Evolutionary conservation across 2,888 invertebrate species (phyloP), one percentile per base, ranked within the genome.

Genomic region (Drosophila hawaiiensis): DNA sequence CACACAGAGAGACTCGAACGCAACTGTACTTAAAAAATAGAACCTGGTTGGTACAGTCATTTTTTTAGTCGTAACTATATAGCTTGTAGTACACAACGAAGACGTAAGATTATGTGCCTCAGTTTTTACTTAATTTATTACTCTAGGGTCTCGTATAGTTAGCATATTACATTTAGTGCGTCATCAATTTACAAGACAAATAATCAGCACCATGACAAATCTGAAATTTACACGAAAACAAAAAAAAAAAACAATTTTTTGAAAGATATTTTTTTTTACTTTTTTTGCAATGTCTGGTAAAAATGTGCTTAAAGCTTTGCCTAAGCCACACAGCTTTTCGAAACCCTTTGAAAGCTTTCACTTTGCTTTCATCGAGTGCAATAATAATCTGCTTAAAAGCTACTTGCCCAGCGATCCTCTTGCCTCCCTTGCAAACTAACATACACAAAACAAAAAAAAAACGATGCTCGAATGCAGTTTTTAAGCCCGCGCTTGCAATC

Each of bases 71-170:
- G 39, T 66, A 56, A 52, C 64, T 67, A 22, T 52, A 61, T 77
- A 80, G 70, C 53, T 50, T 29, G 31, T 74, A 77, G 71, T 63
- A 71, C 52, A 76, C 73, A 75, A 78, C 76, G 84, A 82, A 83
- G 76, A 87, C 83, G 84, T 84, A 83, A 81, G 68, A 78, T 79
- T 72, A 76, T 86, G 87, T 87, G 87, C 87, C 87, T 87, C 87
- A 89, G 89, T 87, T 89, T 82, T 69, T 72, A 72, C 82, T 65
- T 83, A 55, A 72, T 59, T 65, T 63, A 73, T 31, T 66, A 78
- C 70, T 63, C 67, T 78, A 78, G 67, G 60, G 60, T 61, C 50
- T 70, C 74, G 61, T 72, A 54, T 69, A 69, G 56, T 33, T 66
- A 78, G 79, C 64, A 53, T 68, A 53, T 68, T 68, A 75, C 29